Conservation (phyloP, 1,140 invertebrate genomes). For the Leptinotarsa lineolata region DNA sequence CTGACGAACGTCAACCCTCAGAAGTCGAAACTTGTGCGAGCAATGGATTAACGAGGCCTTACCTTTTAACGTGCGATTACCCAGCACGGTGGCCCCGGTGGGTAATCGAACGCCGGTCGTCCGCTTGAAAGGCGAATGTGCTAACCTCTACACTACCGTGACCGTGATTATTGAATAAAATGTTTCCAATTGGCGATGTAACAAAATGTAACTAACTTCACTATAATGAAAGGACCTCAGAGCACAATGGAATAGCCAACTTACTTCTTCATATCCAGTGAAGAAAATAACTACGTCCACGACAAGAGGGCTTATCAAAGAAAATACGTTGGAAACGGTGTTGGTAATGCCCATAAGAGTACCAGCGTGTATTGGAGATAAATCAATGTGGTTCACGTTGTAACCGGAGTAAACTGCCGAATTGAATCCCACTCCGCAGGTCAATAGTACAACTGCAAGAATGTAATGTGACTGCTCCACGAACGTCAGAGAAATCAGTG, state of each 20-base stretch:
- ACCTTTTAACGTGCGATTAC: too few species aligned
- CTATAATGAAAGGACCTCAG: neutral
- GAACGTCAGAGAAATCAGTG: constrained; percentile 22
- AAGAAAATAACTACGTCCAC: constrained; percentile 12
- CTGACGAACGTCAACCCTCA: too few species aligned
- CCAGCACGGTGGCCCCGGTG: too few species aligned
- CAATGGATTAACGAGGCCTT: too few species aligned
- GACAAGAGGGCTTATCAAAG: constrained; percentile 13
- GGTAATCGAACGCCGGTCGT: too few species aligned
- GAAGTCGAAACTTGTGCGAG: too few species aligned
- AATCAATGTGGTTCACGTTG: constrained; percentile 28
- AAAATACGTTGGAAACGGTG: constrained; percentile 19
- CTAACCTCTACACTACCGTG: too few species aligned
- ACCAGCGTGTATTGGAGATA: constrained; percentile 27
- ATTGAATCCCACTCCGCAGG: constrained; percentile 22
- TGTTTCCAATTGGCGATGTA: neutral
- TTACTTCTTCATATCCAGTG: constrained; percentile 23
- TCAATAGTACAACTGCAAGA: constrained; percentile 15
- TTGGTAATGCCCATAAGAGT: constrained; percentile 29
- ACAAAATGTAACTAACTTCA: neutral
- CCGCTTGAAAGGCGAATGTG: too few species aligned
- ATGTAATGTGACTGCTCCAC: neutral
- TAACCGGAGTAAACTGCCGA: constrained; percentile 23
- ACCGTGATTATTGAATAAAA: too few species aligned
- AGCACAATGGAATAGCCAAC: neutral